Evolutionary conservation across 1,140 invertebrate genomes (phyloP), one percentile per base, ranked within the genome.

Genomic region (Panonychus citri): DNA sequence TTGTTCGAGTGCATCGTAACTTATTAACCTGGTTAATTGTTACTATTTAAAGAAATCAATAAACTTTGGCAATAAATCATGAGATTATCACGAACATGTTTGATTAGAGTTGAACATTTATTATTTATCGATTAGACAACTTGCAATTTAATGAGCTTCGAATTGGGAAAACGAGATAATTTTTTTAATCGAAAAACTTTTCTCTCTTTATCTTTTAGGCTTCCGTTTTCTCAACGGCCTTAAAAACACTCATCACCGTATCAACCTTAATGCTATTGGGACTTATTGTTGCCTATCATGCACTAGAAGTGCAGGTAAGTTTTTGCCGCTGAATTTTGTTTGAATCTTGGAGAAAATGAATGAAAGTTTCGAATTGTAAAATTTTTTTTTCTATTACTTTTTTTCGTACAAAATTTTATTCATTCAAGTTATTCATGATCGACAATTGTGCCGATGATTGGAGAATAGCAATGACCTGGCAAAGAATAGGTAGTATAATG

Each of bases 401-500:
- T 7, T 40, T 13, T 17, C 19, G 13, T 40, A 40, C 19, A 10
- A 39, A 39, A 17, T 17, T 39, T 39, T 17, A 10, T 39, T 7
- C 17, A 39, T 39, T 39, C 37, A 39, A 95, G 89, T 78, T 95
- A 74, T 95, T 94, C 76, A 91, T 94, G 85, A 94, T 95, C 75
- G 89, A 96, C 78, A 98, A 98, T 77, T 96, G 91, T 74, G 90
- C 94, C 53, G 94, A 98, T 72, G 94, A 99, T 75, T 99, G 94
- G 94, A 77, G 93, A 67, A 98, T 99, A 73, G 93, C 94, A 61
- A 93, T 98, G 82, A 97, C 93, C 57, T 93, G 85, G 82, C 84
- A 90, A 73, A 75, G 90, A 69, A 86, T 90, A 72, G 78, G 79
- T 62, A 87, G 94, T 73, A 90, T 98, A 67, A 75, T 78, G 34